Evolutionary conservation across 1,140 invertebrate genomes (phyloP), one percentile per base, ranked within the genome.

Genomic region (Drosophila orena): DNA sequence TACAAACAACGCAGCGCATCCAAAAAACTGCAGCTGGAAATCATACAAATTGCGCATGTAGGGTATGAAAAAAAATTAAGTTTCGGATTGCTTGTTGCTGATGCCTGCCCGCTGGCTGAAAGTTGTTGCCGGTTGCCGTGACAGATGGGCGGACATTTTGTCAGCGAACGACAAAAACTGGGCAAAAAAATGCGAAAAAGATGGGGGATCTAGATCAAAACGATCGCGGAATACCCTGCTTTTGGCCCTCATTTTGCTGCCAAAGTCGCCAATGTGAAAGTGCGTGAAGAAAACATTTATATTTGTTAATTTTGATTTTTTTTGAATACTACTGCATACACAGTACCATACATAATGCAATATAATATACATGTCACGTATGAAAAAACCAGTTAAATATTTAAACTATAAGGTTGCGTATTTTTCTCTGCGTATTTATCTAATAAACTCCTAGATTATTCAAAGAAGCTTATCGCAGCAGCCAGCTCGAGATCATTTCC

Each of bases 61-160:
- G 61, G 59, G 22, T 43, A 49, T 57, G 62, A 4, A 24, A 68
- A 68, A 66, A 58, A 59, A 55, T 50, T 42, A 77, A 69, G 64
- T 69, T 77, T 77, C 44, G 35, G 55, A 77, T 77, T 61, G 73
- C 73, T 83, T 69, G 75, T 69, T 81, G 79, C 61, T 74, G 77
- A 37, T 70, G 74, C 60, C 64, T 69, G 75, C 52, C 75, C 65
- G 74, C 57, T 78, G 73, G 62, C 62, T 59, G 43, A 76, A 69
- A 77, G 54, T 77, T 77, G 74, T 59, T 77, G 64, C 70, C 79
- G 74, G 38, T 15, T 69, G 68, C 55, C 55, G 77, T 89, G 84
- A 89, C 84, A 89, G 84, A 89, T 89, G 84, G 79, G 84, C 65
- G 84, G 77, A 89, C 84, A 89, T 89, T 84, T 79, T 89, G 85